Evolutionary conservation across 2,113 vertebrate species (phyloP).

Genomic region (Ailurus styani): DNA sequence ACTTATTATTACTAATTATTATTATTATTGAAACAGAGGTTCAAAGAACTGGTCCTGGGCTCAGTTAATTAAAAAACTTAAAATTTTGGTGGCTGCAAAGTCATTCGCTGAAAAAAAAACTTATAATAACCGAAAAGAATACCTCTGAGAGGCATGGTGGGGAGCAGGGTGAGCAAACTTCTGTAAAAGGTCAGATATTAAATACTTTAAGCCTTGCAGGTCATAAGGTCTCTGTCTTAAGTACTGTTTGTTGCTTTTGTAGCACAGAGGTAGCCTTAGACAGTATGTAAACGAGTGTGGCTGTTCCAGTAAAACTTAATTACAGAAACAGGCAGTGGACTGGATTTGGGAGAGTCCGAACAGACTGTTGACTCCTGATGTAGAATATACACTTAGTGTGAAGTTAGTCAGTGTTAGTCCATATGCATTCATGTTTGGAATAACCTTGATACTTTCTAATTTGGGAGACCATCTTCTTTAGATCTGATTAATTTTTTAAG

Average conservation of each 20-base stretch:
- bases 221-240: background rate
- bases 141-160: background rate
- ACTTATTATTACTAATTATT: background rate
- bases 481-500: background rate
- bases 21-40: background rate
- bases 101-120: background rate
- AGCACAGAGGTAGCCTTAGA: background rate
- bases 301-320: background rate
- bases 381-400: background rate
- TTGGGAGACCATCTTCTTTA: background rate
- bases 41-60: background rate
- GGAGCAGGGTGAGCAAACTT: background rate
- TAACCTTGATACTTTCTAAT: background rate
- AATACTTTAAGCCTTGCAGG: background rate
- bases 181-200: background rate
- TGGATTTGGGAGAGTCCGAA: background rate
- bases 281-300: background rate
- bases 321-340: background rate
- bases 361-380: background rate
- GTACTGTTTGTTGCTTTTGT: background rate
- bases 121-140: background rate
- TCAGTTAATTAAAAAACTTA: background rate
- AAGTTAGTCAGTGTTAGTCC: background rate
- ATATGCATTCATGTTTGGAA: background rate
- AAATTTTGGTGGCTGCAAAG: background rate